A percentile compares a stretch with the other conserved stretches of the same genome.
phyloP scores from a whole-genome alignment of 2,797 vertebrate species.

The Cheirogaleus major region DNA sequence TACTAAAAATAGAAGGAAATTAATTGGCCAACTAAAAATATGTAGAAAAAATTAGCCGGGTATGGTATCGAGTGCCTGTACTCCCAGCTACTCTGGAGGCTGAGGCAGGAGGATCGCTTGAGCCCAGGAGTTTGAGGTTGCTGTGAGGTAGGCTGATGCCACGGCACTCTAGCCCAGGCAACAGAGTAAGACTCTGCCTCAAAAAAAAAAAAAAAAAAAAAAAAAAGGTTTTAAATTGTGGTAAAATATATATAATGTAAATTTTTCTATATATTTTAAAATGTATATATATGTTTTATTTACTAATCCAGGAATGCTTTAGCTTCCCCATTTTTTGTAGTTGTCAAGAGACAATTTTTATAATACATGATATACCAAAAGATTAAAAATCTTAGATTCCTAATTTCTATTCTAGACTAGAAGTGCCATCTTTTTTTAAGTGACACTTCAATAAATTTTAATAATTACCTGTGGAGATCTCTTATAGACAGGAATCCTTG shows the following conservation, averaged over 20 bases:
- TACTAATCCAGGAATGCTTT: constrained; percentile 15
- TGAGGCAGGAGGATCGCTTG: too few species aligned
- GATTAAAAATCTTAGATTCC: constrained; percentile 19
- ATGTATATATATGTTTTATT: neutral
- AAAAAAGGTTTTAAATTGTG: neutral
- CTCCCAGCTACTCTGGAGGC: too few species aligned
- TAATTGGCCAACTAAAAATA: too few species aligned
- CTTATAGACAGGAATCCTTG: constrained; percentile 96
- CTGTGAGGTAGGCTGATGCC: too few species aligned
- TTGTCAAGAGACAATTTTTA: neutral
- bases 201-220: too few species aligned
- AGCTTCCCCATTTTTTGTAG: neutral
- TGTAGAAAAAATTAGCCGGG: too few species aligned
- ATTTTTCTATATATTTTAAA: neutral
- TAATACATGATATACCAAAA: constrained; percentile 23
- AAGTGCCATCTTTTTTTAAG: neutral
- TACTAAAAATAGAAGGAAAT: too few species aligned
- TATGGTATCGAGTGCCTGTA: too few species aligned
- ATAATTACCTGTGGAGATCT: constrained; percentile 94
- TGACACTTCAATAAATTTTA: neutral
- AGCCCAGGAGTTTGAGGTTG: too few species aligned
- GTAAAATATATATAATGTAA: neutral
- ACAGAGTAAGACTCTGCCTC: too few species aligned
- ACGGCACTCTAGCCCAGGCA: too few species aligned
- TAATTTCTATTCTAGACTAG: constrained; percentile 1